These are phyloP conservation scores for Steinernema scapterisci DNA, from an alignment of 2,888 invertebrate species.

Conservation along the genomic window DNA sequence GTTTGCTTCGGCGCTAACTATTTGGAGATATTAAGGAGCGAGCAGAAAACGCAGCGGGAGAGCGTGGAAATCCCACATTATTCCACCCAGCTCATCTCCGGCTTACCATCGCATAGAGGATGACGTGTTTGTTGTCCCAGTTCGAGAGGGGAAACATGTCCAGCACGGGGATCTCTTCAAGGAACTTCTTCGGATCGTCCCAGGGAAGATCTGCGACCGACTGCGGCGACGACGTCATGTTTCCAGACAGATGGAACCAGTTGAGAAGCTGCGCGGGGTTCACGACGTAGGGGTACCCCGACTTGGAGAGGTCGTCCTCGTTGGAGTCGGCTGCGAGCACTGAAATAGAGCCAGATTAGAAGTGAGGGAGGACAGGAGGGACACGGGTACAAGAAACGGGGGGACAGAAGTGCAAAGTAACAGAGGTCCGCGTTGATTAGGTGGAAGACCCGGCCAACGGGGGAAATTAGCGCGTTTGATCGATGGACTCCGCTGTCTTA, in stretches of 20 bases:
- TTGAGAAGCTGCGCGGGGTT: neutral
- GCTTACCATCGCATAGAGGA: slow-evolving; percentile 47
- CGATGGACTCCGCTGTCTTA: neutral
- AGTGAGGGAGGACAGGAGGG: neutral
- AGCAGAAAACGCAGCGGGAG: neutral
- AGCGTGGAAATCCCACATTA: neutral
- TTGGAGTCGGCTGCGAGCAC: neutral
- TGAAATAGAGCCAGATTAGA: neutral
- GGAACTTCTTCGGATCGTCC: slow-evolving; percentile 27
- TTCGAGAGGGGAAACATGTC: slow-evolving; percentile 49
- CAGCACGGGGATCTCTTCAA: slow-evolving; percentile 43
- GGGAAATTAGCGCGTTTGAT: slow-evolving; percentile 7
- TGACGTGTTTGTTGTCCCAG: slow-evolving; percentile 47
- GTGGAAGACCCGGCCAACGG: neutral
- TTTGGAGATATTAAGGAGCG: neutral
- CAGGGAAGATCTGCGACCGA: neutral
- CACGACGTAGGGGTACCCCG: slow-evolving; percentile 12
- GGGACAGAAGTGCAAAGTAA: slow-evolving; percentile 4
- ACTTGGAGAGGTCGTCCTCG: neutral
- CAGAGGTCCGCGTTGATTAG: neutral
- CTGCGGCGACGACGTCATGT: slow-evolving; percentile 6
- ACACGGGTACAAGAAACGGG: neutral
- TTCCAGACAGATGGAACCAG: slow-evolving; percentile 11
- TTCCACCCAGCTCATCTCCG: neutral
- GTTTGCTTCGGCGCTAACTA: slow-evolving; percentile 18